A percentile compares a stretch with the other conserved stretches of the same genome.
Conservation (phyloP, 2,113 vertebrate genomes). For the Dicerorhinus sumatrensis region DNA sequence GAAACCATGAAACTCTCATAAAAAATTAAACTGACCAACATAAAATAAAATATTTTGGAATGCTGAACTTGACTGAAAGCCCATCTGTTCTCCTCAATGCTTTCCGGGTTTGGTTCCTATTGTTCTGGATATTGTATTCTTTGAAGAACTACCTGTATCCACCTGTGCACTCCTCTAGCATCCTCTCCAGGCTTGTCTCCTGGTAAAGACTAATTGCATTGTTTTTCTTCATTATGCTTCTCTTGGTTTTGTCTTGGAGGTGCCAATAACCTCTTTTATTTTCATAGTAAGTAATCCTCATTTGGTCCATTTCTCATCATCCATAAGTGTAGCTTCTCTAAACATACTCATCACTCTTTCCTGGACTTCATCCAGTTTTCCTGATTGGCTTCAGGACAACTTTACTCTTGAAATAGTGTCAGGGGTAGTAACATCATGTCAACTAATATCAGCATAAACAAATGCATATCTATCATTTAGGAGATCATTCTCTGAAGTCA, state of each 20-base stretch:
- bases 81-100: background rate
- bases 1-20: background rate
- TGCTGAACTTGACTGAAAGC: background rate
- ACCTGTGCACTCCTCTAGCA: background rate
- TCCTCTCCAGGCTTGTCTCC: background rate
- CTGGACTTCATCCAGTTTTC: slow-evolving; percentile 17
- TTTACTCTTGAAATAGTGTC: slow-evolving; percentile 33
- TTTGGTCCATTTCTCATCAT: slow-evolving; percentile 38
- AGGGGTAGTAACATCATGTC: slow-evolving; percentile 40
- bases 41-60: slow-evolving; percentile 13
- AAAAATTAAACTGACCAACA: background rate
- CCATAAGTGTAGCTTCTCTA: slow-evolving; percentile 42
- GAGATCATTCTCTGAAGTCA: background rate
- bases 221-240: slow-evolving; percentile 46
- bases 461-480: background rate
- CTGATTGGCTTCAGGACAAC: background rate
- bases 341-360: slow-evolving; percentile 61
- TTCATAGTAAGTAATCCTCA: slow-evolving; percentile 27
- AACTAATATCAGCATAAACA: slow-evolving; percentile 21
- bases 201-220: background rate
- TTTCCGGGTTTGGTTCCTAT: background rate
- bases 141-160: background rate
- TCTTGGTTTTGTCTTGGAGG: slow-evolving; percentile 41
- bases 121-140: background rate
- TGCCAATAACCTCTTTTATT: background rate